A percentile compares a stretch with the other conserved stretches of the same genome.
These are phyloP conservation scores for Coregonus clupeaformis DNA, from an alignment of 2,113 vertebrate species.

Conservation along the genomic window DNA sequence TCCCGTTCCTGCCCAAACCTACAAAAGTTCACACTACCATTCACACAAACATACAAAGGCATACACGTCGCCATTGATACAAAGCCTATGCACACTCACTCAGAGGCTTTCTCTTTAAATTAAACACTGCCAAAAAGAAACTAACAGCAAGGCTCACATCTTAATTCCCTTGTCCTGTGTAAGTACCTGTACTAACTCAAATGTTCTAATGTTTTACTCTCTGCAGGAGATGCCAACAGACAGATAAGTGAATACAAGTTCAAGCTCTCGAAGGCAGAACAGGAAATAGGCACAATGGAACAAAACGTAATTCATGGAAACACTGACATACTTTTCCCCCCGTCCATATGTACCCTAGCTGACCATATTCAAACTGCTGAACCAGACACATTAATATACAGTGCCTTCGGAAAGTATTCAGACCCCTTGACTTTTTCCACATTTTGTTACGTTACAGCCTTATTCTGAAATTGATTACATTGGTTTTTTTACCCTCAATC, in stretches of 20 bases:
- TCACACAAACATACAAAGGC: no score
- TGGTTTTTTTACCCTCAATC: no score
- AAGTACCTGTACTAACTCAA: no score
- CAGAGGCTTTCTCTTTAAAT: background rate
- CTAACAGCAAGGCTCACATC: no score
- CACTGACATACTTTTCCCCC: background rate
- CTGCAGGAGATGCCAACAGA: conserved; percentile 93
- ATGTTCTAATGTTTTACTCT: conserved; percentile 1
- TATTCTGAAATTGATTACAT: no score
- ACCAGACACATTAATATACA: background rate
- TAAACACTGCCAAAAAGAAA: conserved; percentile 12
- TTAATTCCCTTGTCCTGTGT: no score
- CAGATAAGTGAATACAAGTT: conserved; percentile 99
- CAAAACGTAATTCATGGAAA: conserved; percentile 87
- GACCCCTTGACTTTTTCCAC: no score
- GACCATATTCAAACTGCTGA: background rate
- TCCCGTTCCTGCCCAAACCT: background rate
- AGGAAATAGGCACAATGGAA: conserved; percentile 96
- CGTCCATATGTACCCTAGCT: background rate
- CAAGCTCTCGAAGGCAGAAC: conserved; percentile 96
- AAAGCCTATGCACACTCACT: no score
- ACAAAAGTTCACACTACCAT: no score
- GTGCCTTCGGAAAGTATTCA: no score
- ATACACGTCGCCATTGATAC: no score
- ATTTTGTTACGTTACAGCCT: no score